Evolutionary conservation across 53 echinoderm and acorn worm species (phyloP).

Genomic region (Actinopyga echinites): DNA sequence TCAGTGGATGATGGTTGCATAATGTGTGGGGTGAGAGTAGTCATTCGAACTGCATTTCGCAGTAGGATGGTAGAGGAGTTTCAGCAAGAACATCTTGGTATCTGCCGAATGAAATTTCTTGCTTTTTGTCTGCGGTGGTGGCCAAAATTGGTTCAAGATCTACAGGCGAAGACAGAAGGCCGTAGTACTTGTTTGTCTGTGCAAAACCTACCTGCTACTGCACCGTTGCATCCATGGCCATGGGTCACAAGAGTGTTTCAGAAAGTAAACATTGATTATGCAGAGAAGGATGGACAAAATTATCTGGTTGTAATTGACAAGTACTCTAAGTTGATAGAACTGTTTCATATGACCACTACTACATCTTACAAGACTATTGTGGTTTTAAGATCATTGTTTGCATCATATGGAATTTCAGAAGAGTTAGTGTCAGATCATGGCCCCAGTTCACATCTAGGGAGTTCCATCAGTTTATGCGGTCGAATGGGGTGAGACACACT

Average conservation of each 20-base stretch:
- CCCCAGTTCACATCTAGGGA: no score
- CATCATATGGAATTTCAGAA: no score
- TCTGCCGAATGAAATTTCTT: conserved; percentile 51
- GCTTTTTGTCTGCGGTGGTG: conserved; percentile 51
- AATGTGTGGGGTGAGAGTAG: background rate
- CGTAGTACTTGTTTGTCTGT: background rate
- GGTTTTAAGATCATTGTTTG: no score
- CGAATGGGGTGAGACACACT: background rate
- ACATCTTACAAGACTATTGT: no score
- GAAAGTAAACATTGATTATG: conserved; percentile 24
- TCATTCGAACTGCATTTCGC: background rate
- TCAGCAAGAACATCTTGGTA: conserved; percentile 53
- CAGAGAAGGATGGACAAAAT: background rate
- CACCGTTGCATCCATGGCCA: conserved; percentile 8
- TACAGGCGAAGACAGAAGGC: conserved; percentile 10
- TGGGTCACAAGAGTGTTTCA: no score
- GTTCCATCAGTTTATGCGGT: no score
- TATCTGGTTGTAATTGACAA: background rate
- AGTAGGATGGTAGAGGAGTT: conserved; percentile 18
- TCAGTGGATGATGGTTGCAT: conserved; percentile 6
- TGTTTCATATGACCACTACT: no score
- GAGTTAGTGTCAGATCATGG: no score
- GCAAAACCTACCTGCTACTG: background rate
- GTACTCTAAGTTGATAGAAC: no score
- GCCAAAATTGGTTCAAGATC: conserved; percentile 44